Percentiles rank a stretch among this genome's conserved stretches.
Evolutionary conservation across 1,140 invertebrate genomes (phyloP).

Genomic region (Trichogramma pretiosum): DNA sequence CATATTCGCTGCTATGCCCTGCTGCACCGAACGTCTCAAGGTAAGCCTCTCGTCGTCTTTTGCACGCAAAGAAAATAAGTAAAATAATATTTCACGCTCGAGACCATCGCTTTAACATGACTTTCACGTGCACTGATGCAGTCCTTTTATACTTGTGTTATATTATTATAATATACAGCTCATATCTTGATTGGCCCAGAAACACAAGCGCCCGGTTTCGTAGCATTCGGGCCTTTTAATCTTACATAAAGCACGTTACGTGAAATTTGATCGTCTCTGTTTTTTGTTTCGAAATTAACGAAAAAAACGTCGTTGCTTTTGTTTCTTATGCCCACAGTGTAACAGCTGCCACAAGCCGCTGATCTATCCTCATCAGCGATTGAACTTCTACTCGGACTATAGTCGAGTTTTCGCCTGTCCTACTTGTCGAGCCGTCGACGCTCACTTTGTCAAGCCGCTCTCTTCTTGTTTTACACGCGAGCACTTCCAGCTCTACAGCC

Average conservation of each 20-base stretch:
- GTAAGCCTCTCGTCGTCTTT: constrained; percentile 40
- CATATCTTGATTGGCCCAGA: constrained; percentile 7
- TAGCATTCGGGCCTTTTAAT: neutral
- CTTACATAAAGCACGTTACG: no score
- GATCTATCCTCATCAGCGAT: constrained; percentile 73
- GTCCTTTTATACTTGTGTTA: no score
- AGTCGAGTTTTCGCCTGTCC: constrained; percentile 85
- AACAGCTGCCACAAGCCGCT: constrained; percentile 81
- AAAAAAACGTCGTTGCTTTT: no score
- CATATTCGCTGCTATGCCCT: constrained; percentile 93
- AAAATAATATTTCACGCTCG: no score
- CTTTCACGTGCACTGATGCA: neutral
- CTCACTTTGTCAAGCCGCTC: constrained; percentile 89
- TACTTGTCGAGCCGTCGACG: constrained; percentile 80
- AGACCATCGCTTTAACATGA: neutral
- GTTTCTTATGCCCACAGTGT: constrained; percentile 57
- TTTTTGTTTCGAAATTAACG: no score
- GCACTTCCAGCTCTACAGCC: constrained; percentile 56
- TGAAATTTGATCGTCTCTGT: neutral
- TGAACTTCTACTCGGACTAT: constrained; percentile 92
- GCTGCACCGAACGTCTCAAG: constrained; percentile 86
- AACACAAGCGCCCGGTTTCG: neutral
- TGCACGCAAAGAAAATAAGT: neutral
- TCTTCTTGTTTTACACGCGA: constrained; percentile 69
- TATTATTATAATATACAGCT: no score